Evolutionary conservation across 2,797 vertebrate genomes (phyloP).

Genomic region (Sebastes nivosus): DNA sequence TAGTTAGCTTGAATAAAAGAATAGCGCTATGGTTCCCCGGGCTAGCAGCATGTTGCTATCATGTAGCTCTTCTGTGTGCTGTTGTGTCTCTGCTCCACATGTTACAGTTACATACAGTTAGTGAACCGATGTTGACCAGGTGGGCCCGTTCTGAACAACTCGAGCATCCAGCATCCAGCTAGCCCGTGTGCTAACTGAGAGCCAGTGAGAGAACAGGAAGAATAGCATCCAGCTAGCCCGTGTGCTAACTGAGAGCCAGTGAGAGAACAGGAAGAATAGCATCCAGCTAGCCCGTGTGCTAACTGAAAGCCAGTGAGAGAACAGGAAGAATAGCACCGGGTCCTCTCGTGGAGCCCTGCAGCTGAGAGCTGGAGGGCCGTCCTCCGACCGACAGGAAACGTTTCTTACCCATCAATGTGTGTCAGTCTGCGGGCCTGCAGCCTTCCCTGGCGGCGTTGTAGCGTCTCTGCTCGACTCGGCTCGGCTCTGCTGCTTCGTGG

Average conservation of each 20-base stretch:
- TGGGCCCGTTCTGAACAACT: not conserved
- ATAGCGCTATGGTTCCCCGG: rapidly evolving
- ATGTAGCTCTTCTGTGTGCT: rapidly evolving
- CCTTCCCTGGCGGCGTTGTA: slow-evolving; percentile 2
- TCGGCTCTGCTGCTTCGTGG: not conserved
- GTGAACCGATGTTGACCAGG: not conserved
- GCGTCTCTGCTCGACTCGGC: not conserved
- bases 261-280: too few species aligned
- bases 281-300: too few species aligned
- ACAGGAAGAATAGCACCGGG: too few species aligned
- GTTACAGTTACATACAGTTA: not conserved
- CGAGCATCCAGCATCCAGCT: not conserved
- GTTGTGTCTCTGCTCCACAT: rapidly evolving
- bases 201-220: too few species aligned
- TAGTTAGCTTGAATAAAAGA: not conserved
- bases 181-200: too few species aligned
- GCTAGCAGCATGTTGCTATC: too few species aligned
- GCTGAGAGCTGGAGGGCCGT: slow-evolving; percentile 92
- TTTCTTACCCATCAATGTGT: slow-evolving; percentile 91
- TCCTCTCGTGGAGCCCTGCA: too few species aligned
- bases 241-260: too few species aligned
- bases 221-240: too few species aligned
- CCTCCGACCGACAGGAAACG: slow-evolving; percentile 86
- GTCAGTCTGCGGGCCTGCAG: slow-evolving; percentile 10
- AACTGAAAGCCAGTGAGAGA: too few species aligned